phyloP scores from a whole-genome alignment of 1,140 invertebrate species.

The Melanaphis sacchari region DNA sequence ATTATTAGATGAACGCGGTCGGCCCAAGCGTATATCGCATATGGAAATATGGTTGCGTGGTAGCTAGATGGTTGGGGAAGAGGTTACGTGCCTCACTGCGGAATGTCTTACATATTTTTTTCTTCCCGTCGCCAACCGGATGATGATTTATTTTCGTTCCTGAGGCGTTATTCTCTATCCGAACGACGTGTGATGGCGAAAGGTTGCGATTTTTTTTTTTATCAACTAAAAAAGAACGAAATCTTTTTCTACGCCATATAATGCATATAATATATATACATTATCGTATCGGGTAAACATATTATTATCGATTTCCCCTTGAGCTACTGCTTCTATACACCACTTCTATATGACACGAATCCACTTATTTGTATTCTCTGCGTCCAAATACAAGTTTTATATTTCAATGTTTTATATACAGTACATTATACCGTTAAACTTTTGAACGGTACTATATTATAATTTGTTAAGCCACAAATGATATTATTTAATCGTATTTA shows the following conservation, averaged over 20 bases:
- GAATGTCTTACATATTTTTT: conserved; percentile 15
- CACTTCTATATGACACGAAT: conserved; percentile 10
- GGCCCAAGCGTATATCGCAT: neutral
- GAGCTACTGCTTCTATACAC: neutral
- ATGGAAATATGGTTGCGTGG: neutral
- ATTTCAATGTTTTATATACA: too few relatives aligned
- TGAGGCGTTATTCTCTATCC: neutral
- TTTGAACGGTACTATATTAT: neutral
- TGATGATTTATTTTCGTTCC: conserved; percentile 9
- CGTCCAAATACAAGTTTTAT: neutral
- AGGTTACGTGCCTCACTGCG: neutral
- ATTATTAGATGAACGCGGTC: neutral
- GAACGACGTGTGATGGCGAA: conserved; percentile 7
- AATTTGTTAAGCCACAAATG: neutral
- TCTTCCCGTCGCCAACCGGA: neutral
- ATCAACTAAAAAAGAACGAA: conserved; percentile 3
- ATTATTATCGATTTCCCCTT: neutral
- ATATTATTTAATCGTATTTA: neutral
- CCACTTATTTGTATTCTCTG: neutral
- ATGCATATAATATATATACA: neutral
- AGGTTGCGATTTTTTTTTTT: neutral
- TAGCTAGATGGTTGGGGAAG: neutral
- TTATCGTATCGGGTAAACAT: conserved; percentile 6
- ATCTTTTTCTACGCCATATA: conserved; percentile 8
- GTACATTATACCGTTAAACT: neutral